Conservation (phyloP, 2,113 vertebrate species). For the Elanoides forficatus region DNA sequence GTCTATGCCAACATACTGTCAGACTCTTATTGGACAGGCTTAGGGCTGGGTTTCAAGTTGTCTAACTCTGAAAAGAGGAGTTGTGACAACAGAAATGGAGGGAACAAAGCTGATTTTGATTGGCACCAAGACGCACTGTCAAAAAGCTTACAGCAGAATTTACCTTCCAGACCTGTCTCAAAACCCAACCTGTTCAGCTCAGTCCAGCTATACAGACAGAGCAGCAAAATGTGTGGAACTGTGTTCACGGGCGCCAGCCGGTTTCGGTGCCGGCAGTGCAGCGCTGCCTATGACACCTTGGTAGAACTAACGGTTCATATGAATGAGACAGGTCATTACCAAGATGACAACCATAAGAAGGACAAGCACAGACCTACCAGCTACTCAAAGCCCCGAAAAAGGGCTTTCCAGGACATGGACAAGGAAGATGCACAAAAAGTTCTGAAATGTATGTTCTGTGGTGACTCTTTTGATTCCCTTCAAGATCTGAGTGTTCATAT, state of each 20-base stretch:
- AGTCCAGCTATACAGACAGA: conserved; percentile 93
- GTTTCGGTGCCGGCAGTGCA: conserved; percentile 95
- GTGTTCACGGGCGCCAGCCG: conserved; percentile 96
- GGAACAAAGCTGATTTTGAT: conserved; percentile 89
- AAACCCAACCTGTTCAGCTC: conserved; percentile 98
- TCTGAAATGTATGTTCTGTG: conserved; percentile 98
- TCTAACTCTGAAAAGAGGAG: conserved; percentile 84
- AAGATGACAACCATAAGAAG: conserved; percentile 95
- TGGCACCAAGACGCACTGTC: conserved; percentile 97
- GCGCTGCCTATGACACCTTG: conserved; percentile 94
- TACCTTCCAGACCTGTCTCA: conserved; percentile 82
- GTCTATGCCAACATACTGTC: conserved; percentile 98
- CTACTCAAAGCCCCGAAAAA: conserved; percentile 91
- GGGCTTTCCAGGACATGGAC: conserved; percentile 94
- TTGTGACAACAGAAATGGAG: conserved; percentile 89
- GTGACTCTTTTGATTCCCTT: conserved; percentile 96
- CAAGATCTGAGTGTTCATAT: conserved; percentile 98
- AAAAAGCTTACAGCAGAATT: conserved; percentile 92
- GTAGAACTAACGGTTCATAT: conserved; percentile 96
- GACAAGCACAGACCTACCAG: conserved; percentile 86
- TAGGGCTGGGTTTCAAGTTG: conserved; percentile 91
- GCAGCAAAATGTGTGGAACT: conserved; percentile 85
- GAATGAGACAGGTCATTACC: conserved; percentile 96
- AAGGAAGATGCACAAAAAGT: conserved; percentile 98
- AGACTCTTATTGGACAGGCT: conserved; percentile 96